Evolutionary conservation across 2,113 vertebrate genomes (phyloP).

Genomic region (Mystacornis crossleyi): DNA sequence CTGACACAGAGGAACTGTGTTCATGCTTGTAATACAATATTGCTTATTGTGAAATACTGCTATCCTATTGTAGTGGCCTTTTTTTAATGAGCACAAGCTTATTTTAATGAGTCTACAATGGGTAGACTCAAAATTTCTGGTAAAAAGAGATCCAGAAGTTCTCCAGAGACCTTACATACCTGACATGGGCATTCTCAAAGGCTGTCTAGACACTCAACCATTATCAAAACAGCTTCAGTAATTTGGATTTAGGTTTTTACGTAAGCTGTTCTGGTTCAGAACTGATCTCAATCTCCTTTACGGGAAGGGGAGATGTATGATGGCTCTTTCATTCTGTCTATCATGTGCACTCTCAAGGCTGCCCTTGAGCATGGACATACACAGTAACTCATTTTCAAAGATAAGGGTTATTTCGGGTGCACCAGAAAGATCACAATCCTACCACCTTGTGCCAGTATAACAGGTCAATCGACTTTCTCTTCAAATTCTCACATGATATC

Average conservation of each 20-base stretch:
- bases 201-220: rapidly evolving
- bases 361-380: neutral
- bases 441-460: neutral
- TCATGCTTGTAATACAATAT: neutral
- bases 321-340: neutral
- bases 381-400: neutral
- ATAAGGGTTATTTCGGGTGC: neutral
- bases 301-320: rapidly evolving
- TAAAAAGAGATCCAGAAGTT: neutral
- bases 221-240: neutral
- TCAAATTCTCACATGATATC: neutral
- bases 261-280: neutral
- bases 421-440: neutral
- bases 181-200: neutral
- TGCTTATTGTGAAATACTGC: neutral
- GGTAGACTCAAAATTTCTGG: neutral
- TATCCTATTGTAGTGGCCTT: neutral
- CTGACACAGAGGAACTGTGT: neutral
- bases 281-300: neutral
- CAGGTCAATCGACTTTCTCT: neutral
- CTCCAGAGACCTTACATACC: neutral
- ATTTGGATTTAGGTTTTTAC: neutral
- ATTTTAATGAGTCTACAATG: neutral
- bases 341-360: neutral
- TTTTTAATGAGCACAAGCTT: neutral